Evolutionary conservation across 2,113 vertebrate species (phyloP).

Genomic region (Reinhardtius hippoglossoides): DNA sequence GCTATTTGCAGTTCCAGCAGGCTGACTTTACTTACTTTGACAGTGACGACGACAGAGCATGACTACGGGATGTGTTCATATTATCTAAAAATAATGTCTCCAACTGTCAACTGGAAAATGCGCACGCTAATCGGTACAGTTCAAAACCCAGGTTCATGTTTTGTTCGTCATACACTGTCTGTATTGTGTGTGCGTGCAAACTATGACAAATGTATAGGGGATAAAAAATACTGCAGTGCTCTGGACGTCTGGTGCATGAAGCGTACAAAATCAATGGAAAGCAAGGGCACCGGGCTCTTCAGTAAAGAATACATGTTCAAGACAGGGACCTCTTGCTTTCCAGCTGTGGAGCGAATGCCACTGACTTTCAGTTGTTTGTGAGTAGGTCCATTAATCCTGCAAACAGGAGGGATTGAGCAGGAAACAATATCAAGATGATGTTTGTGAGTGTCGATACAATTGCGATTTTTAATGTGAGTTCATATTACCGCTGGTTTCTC

Average conservation of each 20-base stretch:
- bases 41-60: conserved; percentile 63
- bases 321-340: no score
- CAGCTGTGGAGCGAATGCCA: no score
- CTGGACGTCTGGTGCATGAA: conserved; percentile 17
- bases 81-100: conserved; percentile 64
- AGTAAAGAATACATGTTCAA: conserved; percentile 4
- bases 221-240: conserved; percentile 34
- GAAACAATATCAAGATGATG: no score
- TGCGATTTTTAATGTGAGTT: background rate
- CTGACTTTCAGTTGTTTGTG: no score
- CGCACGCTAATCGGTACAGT: conserved; percentile 5
- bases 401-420: no score
- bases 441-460: no score
- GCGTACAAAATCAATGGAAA: conserved; percentile 38
- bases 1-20: conserved; percentile 55
- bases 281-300: conserved; percentile 24
- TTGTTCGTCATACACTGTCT: background rate
- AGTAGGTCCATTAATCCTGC: no score
- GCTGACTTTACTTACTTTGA: conserved; percentile 53
- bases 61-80: conserved; percentile 50
- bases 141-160: conserved; percentile 18
- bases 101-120: conserved; percentile 30
- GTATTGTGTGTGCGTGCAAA: conserved; percentile 4
- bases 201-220: conserved; percentile 41
- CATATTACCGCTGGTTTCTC: background rate